Percentiles rank a stretch among this genome's conserved stretches.
Evolutionary conservation across 2,113 vertebrate genomes (phyloP).

Genomic region (Turdus rufiventris): DNA sequence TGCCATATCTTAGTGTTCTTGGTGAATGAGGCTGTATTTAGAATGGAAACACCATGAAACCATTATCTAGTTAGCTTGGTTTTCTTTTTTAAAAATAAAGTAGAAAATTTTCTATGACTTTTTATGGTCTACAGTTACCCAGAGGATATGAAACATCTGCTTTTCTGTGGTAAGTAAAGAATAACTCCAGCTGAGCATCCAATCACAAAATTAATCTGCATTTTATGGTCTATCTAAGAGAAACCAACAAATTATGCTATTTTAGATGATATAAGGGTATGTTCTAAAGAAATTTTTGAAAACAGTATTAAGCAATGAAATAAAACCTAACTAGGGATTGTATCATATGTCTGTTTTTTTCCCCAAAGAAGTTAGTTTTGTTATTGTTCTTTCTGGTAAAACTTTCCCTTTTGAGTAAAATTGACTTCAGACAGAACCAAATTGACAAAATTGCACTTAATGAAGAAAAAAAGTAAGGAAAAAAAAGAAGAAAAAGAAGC

Average conservation of each 20-base stretch:
- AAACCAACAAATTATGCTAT: not conserved
- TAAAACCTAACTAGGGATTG: not conserved
- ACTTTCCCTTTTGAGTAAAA: not conserved
- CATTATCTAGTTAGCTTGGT: not conserved
- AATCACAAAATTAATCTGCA: conserved; percentile 2
- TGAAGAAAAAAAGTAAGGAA: not conserved
- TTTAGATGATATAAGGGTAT: not conserved
- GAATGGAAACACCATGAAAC: not conserved
- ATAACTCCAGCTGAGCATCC: not conserved
- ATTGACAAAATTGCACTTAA: not conserved
- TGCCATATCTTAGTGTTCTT: not conserved
- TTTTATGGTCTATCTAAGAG: not conserved
- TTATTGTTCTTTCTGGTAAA: not conserved
- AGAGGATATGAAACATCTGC: conserved; percentile 32
- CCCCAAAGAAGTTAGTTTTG: not conserved
- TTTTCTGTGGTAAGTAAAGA: conserved; percentile 15
- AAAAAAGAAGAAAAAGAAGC: not conserved
- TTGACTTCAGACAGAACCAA: not conserved
- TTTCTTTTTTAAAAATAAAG: not conserved
- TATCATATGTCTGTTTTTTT: not conserved
- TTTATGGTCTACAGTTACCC: not conserved
- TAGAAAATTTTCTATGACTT: not conserved
- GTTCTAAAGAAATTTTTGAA: not conserved
- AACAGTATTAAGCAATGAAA: not conserved
- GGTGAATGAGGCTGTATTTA: not conserved